Evolutionary conservation across 2,888 invertebrate genomes (phyloP).

Genomic region (Perdita meconis): DNA sequence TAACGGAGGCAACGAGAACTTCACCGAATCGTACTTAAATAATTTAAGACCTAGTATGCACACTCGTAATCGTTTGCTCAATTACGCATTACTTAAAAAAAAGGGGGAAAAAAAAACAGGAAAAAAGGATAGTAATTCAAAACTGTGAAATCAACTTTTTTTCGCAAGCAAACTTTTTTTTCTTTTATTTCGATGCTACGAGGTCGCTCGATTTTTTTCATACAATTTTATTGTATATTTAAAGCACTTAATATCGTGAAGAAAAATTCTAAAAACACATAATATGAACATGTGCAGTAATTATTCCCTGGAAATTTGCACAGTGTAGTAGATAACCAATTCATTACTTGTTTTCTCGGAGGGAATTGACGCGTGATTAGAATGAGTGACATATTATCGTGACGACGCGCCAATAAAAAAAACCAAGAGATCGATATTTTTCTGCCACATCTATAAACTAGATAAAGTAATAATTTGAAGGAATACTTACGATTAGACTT

Average conservation of each 20-base stretch:
- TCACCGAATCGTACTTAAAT: constrained; percentile 19
- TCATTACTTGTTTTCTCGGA: background rate
- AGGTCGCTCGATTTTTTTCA: too few species aligned
- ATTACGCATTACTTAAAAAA: background rate
- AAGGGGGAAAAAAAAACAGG: background rate
- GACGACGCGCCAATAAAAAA: constrained; percentile 9
- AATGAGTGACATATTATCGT: background rate
- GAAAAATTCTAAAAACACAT: background rate
- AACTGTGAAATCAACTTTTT: too few species aligned
- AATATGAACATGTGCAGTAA: background rate
- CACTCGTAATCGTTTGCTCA: constrained; percentile 11
- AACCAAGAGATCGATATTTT: background rate
- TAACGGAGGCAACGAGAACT: constrained; percentile 60
- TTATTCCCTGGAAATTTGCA: background rate
- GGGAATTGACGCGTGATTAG: background rate
- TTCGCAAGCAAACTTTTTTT: too few species aligned
- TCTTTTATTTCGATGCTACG: too few species aligned
- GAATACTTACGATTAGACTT: too few species aligned
- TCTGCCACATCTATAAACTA: background rate
- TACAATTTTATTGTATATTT: too few species aligned
- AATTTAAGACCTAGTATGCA: constrained; percentile 21
- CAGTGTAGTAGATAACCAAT: too few species aligned
- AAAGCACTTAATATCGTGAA: too few species aligned
- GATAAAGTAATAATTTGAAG: too few species aligned
- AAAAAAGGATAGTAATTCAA: too few species aligned